Conservation (phyloP, 2,797 vertebrate genomes). For the Allobates femoralis region DNA sequence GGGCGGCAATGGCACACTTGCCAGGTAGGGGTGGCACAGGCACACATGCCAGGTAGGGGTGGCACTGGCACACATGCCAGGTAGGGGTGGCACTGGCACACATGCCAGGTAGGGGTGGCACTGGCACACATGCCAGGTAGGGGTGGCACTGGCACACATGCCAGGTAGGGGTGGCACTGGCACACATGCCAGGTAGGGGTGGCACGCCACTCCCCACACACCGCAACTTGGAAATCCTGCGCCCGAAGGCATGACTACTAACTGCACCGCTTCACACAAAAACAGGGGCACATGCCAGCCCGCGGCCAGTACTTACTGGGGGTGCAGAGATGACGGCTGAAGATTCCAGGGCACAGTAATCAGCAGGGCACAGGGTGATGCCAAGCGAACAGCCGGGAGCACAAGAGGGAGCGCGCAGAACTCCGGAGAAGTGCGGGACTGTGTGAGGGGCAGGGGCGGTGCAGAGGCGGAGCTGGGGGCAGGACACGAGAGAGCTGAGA, state of each 20-base stretch:
- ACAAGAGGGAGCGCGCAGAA: neutral
- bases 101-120: neutral
- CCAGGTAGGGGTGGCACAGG: too few relatives aligned
- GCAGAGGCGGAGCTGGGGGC: too few relatives aligned
- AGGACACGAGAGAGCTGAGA: too few relatives aligned
- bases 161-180: too few relatives aligned
- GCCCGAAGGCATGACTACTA: neutral
- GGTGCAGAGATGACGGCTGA: neutral
- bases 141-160: neutral
- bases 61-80: conserved; percentile 8
- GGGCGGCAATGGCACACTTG: too few relatives aligned
- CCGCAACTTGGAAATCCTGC: neutral
- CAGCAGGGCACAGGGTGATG: neutral
- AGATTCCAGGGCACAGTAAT: neutral
- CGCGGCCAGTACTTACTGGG: neutral
- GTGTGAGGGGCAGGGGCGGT: neutral
- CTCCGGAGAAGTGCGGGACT: neutral
- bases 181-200: too few relatives aligned
- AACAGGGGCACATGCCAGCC: neutral
- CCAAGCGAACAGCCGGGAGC: neutral
- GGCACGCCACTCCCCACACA: neutral
- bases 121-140: neutral
- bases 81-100: neutral
- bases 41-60: neutral
- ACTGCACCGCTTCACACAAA: neutral